Conservation (phyloP, 2,797 vertebrate species). For the Manis javanica region DNA sequence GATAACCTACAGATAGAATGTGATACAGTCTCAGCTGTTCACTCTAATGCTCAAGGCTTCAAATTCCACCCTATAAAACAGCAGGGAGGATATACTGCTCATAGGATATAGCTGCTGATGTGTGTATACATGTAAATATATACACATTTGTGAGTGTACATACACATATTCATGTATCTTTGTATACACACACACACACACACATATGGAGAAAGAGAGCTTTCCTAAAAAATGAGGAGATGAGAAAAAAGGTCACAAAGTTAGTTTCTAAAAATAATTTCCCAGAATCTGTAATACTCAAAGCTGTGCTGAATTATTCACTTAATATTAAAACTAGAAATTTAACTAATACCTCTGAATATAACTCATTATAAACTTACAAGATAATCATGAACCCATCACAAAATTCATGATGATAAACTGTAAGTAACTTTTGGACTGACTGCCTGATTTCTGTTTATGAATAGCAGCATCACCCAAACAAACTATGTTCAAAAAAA, state of each 20-base stretch:
- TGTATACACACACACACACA: background rate
- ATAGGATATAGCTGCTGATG: background rate
- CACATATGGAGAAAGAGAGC: rapidly evolving
- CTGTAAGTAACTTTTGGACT: slow-evolving; percentile 45
- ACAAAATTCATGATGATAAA: slow-evolving; percentile 70
- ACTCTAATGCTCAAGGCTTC: slow-evolving; percentile 34
- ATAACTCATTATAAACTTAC: slow-evolving; percentile 63
- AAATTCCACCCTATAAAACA: slow-evolving; percentile 32
- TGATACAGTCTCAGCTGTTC: slow-evolving; percentile 8
- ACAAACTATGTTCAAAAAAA: too few relatives aligned
- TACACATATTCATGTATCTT: background rate
- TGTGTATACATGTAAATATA: background rate
- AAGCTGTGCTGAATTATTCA: slow-evolving; percentile 64
- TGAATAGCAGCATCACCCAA: slow-evolving; percentile 26
- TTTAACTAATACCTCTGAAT: slow-evolving; percentile 61
- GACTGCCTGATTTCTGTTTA: slow-evolving; percentile 63
- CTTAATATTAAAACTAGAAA: slow-evolving; percentile 69
- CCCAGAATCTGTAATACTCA: slow-evolving; percentile 1
- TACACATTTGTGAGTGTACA: background rate
- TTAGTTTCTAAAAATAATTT: slow-evolving; percentile 67
- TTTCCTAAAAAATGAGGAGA: background rate
- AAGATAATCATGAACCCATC: slow-evolving; percentile 58
- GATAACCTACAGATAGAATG: slow-evolving; percentile 40
- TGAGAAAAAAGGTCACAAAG: background rate
- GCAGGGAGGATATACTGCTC: background rate